phyloP scores from a whole-genome alignment of 2,888 invertebrate species.

The Gasteruption jaculator region DNA sequence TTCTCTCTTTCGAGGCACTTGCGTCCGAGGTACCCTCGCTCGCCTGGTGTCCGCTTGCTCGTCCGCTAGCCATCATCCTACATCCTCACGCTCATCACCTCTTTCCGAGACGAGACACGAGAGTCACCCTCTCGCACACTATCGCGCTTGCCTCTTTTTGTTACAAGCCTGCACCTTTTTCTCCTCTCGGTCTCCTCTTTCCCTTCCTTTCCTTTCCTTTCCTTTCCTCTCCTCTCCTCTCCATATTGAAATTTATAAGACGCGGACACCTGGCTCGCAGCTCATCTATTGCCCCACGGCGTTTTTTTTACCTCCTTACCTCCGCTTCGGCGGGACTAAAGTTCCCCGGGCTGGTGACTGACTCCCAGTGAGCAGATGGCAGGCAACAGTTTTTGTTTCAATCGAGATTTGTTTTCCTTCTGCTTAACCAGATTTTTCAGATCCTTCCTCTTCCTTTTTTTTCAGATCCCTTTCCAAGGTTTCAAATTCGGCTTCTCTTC shows the following conservation, averaged over 20 bases:
- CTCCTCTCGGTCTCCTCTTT: constrained; percentile 9
- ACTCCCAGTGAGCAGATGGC: constrained; percentile 41
- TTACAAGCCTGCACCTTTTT: no score
- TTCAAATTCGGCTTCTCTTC: no score
- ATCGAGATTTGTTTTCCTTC: constrained; percentile 42
- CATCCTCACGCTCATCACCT: constrained; percentile 5
- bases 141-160: no score
- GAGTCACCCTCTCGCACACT: no score
- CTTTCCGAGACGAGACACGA: constrained; percentile 10
- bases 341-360: no score
- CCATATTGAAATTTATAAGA: constrained; percentile 41
- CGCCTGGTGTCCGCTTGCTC: constrained; percentile 18
- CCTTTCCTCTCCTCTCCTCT: constrained; percentile 21
- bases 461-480: no score
- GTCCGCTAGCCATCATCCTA: constrained; percentile 5
- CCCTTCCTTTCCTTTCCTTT: constrained; percentile 28
- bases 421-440: no score
- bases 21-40: constrained; percentile 12
- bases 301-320: no score
- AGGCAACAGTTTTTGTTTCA: constrained; percentile 38
- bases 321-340: constrained; percentile 16
- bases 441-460: no score
- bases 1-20: constrained; percentile 1
- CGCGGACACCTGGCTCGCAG: constrained; percentile 38
- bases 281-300: no score